Evolutionary conservation across 1,140 invertebrate species (phyloP).

Genomic region (Probaryconus sp.): DNA sequence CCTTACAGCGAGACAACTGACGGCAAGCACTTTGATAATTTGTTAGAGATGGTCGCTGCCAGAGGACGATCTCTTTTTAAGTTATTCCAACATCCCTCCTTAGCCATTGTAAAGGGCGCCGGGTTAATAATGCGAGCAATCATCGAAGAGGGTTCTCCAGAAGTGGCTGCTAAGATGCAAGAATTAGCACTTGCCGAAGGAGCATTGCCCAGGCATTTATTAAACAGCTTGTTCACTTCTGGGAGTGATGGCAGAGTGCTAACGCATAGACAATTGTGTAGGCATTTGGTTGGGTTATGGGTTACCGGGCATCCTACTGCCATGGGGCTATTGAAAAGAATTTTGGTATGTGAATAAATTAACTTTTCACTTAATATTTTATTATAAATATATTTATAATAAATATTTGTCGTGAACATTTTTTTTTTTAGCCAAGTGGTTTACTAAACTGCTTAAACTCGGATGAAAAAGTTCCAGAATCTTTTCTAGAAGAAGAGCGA

Average conservation of each 20-base stretch:
- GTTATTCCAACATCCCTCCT: constrained; percentile 97
- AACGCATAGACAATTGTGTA: constrained; percentile 93
- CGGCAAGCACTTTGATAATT: constrained; percentile 96
- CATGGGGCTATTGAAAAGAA: constrained; percentile 91
- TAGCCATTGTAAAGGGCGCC: constrained; percentile 98
- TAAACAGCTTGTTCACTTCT: constrained; percentile 93
- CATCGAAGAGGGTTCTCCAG: constrained; percentile 96
- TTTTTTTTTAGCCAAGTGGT: constrained; percentile 85
- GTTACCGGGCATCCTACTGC: constrained; percentile 95
- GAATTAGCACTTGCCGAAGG: constrained; percentile 97
- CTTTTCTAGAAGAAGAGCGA: constrained; percentile 84
- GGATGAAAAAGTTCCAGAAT: constrained; percentile 88
- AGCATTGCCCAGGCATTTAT: constrained; percentile 95
- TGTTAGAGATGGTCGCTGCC: constrained; percentile 95
- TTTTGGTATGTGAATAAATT: constrained; percentile 83
- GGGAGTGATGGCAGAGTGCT: constrained; percentile 87
- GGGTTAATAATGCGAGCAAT: constrained; percentile 98
- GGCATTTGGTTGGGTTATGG: constrained; percentile 99
- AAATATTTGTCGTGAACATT: not conserved
- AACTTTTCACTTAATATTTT: constrained; percentile 14
- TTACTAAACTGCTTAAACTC: constrained; percentile 94
- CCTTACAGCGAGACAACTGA: constrained; percentile 99
- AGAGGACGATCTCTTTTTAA: constrained; percentile 94
- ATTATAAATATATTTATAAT: constrained; percentile 1
- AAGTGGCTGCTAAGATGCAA: constrained; percentile 96